These are phyloP conservation scores for Acridotheres tristis DNA, from an alignment of 2,797 vertebrate genomes.

Conservation along the genomic window DNA sequence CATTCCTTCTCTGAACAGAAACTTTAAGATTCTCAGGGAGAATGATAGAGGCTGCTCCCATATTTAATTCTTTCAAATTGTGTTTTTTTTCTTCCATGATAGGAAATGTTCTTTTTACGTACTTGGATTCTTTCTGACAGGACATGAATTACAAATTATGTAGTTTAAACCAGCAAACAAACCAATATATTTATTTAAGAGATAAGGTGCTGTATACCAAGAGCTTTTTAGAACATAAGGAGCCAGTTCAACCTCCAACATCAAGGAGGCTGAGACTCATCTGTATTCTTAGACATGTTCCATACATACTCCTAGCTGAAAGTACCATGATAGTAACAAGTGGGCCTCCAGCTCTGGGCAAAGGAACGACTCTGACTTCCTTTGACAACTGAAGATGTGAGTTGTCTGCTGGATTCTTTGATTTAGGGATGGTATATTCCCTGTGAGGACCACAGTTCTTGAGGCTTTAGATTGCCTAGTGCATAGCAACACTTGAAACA, in stretches of 20 bases:
- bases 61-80: background rate
- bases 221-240: background rate
- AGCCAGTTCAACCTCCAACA: background rate
- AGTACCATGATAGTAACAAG: background rate
- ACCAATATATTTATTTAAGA: background rate
- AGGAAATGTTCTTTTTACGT: no score
- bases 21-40: background rate
- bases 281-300: background rate
- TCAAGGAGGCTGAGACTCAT: background rate
- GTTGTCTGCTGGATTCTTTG: background rate
- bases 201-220: background rate
- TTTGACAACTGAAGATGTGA: background rate
- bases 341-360: background rate
- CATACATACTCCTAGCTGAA: background rate
- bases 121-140: background rate
- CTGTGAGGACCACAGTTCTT: background rate
- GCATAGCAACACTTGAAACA: no score
- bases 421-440: background rate
- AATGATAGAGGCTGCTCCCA: background rate
- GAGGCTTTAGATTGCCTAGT: background rate
- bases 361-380: background rate
- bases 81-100: background rate
- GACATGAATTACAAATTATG: background rate
- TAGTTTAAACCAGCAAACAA: background rate
- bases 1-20: background rate